A percentile compares a stretch with the other conserved stretches of the same genome.
Evolutionary conservation across 30 jellyfish, hydroid and myxozoan species (phyloP).

Genomic region (Cassiopea andromeda): DNA sequence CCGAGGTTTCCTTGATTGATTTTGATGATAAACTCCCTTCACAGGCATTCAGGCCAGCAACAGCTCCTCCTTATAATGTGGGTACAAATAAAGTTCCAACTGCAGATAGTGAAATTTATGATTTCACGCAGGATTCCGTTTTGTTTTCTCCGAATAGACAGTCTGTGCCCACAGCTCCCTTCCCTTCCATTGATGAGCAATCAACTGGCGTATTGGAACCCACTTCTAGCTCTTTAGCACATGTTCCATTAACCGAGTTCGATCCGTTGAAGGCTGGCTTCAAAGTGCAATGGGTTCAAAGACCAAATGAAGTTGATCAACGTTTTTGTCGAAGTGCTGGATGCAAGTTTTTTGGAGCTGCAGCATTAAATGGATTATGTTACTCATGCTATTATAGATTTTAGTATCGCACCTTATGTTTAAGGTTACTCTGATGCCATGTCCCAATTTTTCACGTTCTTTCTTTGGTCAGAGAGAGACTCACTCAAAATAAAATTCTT

Average conservation of each 20-base stretch:
- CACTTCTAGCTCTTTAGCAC: background rate
- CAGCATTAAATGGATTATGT: slow-evolving; percentile 46
- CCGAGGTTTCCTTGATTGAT: slow-evolving; percentile 11
- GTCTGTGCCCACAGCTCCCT: slow-evolving; percentile 9
- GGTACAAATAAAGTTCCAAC: background rate
- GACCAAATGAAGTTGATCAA: background rate
- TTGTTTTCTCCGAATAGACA: background rate
- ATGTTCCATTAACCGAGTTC: background rate
- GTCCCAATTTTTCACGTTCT: no score
- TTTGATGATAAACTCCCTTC: slow-evolving; percentile 9
- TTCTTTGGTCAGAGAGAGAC: no score
- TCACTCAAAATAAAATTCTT: no score
- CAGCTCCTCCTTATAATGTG: slow-evolving; percentile 14
- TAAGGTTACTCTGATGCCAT: no score
- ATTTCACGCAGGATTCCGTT: background rate
- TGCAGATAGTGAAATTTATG: background rate
- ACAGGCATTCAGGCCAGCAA: slow-evolving; percentile 17
- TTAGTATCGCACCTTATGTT: no score
- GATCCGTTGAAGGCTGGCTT: background rate
- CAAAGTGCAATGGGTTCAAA: background rate
- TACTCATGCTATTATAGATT: slow-evolving; percentile 33
- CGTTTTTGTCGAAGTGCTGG: slow-evolving; percentile 35
- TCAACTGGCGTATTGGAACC: background rate
- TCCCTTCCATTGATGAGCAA: background rate
- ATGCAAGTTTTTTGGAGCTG: slow-evolving; percentile 54